A percentile compares a stretch with the other conserved stretches of the same genome.
Evolutionary conservation across 35 echinoderm and acorn worm species (phyloP).

Genomic region (Amphiura filiformis): DNA sequence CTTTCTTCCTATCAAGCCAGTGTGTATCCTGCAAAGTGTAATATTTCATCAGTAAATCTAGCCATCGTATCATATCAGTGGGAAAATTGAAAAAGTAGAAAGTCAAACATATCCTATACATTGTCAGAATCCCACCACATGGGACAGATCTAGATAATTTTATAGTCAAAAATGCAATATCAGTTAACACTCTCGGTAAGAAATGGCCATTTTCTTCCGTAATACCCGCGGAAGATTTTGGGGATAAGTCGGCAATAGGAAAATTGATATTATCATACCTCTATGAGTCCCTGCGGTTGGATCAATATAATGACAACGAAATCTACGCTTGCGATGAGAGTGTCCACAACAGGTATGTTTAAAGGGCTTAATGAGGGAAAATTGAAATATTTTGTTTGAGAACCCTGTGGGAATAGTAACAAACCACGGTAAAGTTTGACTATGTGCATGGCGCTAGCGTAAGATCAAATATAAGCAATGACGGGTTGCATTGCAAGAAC

Average conservation of each 20-base stretch:
- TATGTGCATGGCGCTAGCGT: neutral
- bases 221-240: neutral
- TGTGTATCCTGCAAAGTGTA: no score
- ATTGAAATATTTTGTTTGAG: neutral
- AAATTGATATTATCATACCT: conserved; percentile 10
- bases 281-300: neutral
- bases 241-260: neutral
- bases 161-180: neutral
- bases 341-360: neutral
- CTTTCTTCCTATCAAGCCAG: no score
- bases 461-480: neutral
- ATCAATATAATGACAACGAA: conserved; percentile 4
- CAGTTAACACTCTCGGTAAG: neutral
- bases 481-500: neutral
- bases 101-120: neutral
- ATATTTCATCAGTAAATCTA: no score
- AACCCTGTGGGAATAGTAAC: neutral
- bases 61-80: neutral
- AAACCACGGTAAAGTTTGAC: neutral
- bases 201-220: conserved; percentile 5
- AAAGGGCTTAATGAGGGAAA: neutral
- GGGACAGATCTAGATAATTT: neutral
- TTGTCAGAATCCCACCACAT: neutral
- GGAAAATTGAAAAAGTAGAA: neutral
- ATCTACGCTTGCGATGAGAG: neutral